phyloP scores from a whole-genome alignment of 2,888 invertebrate species.

The Idaea dimidiata region DNA sequence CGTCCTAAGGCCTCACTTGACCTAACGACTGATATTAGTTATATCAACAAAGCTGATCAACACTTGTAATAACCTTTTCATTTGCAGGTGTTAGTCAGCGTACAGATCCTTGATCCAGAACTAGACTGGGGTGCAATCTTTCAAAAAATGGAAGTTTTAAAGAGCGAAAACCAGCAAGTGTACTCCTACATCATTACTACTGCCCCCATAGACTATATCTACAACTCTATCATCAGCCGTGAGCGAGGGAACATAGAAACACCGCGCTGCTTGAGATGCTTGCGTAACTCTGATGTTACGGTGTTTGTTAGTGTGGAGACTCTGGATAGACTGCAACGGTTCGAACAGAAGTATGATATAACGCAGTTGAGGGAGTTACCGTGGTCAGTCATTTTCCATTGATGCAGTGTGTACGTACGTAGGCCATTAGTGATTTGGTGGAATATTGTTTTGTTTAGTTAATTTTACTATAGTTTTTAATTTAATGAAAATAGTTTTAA shows the following conservation, averaged over 20 bases:
- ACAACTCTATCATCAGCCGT: slow-evolving; percentile 48
- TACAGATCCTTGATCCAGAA: slow-evolving; percentile 55
- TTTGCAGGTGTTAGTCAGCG: slow-evolving; percentile 60
- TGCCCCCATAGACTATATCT: slow-evolving; percentile 63
- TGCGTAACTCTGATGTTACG: slow-evolving; percentile 23
- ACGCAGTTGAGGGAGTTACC: slow-evolving; percentile 56
- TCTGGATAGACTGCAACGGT: slow-evolving; percentile 36
- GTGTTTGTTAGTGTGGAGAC: slow-evolving; percentile 9
- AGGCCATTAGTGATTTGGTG: neutral
- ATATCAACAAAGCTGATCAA: neutral
- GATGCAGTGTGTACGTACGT: slow-evolving; percentile 27
- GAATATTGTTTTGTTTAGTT: neutral
- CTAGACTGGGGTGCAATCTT: slow-evolving; percentile 53
- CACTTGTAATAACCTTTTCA: neutral
- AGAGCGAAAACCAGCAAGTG: slow-evolving; percentile 42
- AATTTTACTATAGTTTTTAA: neutral
- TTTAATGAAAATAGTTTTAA: too few species aligned
- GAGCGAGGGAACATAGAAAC: slow-evolving; percentile 35
- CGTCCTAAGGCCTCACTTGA: too few species aligned
- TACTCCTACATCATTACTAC: slow-evolving; percentile 63
- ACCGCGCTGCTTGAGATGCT: slow-evolving; percentile 35
- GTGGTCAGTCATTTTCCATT: slow-evolving; percentile 70
- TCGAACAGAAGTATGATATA: slow-evolving; percentile 53
- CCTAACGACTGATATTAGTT: neutral
- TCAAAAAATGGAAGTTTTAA: slow-evolving; percentile 55